Conservation (phyloP, 2,888 invertebrate genomes). For the Augiades crinisus region DNA sequence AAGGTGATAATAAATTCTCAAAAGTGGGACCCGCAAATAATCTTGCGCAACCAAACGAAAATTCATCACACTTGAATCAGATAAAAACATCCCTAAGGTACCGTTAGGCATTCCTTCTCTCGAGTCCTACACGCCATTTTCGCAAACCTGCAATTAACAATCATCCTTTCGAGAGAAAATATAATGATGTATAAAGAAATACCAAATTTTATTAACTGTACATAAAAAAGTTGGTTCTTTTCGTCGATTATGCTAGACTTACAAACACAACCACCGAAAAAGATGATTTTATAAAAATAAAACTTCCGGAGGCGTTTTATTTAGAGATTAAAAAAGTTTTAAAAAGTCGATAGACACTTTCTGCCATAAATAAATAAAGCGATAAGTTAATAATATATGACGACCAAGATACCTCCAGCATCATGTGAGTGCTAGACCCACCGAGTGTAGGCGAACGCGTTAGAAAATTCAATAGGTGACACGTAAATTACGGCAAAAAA, state of each 20-base stretch:
- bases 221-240: too few species aligned
- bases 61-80: conserved; percentile 23
- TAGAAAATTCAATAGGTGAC: conserved; percentile 58
- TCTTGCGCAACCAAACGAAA: conserved; percentile 26
- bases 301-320: too few species aligned
- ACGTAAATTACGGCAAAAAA: conserved; percentile 51
- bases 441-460: conserved; percentile 43
- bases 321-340: too few species aligned
- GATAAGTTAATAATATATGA: too few species aligned
- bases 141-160: conserved; percentile 40
- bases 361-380: too few species aligned
- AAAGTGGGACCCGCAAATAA: conserved; percentile 18
- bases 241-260: too few species aligned
- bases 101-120: conserved; percentile 40
- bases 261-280: too few species aligned
- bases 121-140: conserved; percentile 43
- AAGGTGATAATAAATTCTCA: conserved; percentile 16
- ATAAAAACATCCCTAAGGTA: conserved; percentile 37
- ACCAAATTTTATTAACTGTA: too few species aligned
- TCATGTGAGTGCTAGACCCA: conserved; percentile 12
- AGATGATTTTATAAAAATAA: too few species aligned
- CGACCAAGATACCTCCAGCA: conserved; percentile 33
- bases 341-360: too few species aligned
- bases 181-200: too few species aligned
- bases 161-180: too few species aligned